Conservation (phyloP, 2,888 invertebrate species). For the Tenthredo scrophulariae region DNA sequence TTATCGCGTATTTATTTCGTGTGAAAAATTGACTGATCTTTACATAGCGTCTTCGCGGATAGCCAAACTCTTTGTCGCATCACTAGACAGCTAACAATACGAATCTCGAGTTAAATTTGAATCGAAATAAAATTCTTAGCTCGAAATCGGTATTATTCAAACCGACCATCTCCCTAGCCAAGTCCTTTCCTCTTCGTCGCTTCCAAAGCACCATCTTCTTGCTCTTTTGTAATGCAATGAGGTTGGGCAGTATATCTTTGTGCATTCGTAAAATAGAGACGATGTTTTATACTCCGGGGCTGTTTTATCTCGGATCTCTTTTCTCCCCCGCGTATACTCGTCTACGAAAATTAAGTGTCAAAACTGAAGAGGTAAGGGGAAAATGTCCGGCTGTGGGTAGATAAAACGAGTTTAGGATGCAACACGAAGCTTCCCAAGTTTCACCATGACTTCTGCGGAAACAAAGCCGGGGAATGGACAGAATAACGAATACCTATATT, state of each 20-base stretch:
- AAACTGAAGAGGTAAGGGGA: neutral
- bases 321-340: neutral
- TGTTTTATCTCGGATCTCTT: neutral
- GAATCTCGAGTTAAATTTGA: neutral
- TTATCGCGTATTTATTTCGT: no score
- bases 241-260: neutral
- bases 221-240: neutral
- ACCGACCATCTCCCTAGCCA: neutral
- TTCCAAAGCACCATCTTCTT: neutral
- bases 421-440: neutral
- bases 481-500: neutral
- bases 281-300: neutral
- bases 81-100: neutral
- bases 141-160: neutral
- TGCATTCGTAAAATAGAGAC: slow-evolving; percentile 7
- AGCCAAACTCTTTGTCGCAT: neutral
- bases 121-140: neutral
- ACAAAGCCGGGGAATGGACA: neutral
- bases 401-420: neutral
- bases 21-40: no score
- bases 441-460: neutral
- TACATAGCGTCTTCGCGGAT: neutral
- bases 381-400: neutral
- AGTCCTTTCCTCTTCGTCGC: neutral
- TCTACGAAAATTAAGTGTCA: slow-evolving; percentile 20